Conservation (phyloP, 2,888 invertebrate genomes). For the Onchidella celtica region DNA sequence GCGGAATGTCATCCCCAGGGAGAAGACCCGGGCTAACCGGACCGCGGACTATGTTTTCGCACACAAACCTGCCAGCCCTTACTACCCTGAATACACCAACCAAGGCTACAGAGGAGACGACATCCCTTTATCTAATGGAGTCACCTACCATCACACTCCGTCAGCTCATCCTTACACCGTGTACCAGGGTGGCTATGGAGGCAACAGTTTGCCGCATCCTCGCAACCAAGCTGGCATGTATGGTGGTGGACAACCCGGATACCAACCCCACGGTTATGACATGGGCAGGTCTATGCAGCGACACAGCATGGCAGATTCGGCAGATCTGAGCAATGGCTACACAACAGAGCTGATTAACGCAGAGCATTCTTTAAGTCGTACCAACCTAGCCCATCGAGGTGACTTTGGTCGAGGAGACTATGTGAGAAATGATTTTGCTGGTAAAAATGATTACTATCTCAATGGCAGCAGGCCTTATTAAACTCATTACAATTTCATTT, state of each 20-base stretch:
- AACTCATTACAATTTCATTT: not conserved
- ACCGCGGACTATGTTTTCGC: slow-evolving; percentile 45
- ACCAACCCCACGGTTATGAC: slow-evolving; percentile 32
- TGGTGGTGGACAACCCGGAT: not conserved
- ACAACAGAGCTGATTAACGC: slow-evolving; percentile 41
- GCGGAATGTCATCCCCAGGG: not conserved
- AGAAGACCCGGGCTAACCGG: slow-evolving; percentile 22
- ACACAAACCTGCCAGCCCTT: slow-evolving; percentile 17
- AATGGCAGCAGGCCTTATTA: slow-evolving; percentile 36
- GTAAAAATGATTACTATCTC: slow-evolving; percentile 1
- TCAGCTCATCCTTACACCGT: slow-evolving; percentile 23
- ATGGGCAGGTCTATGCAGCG: not conserved
- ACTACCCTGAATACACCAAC: slow-evolving; percentile 35
- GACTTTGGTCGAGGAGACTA: slow-evolving; percentile 20
- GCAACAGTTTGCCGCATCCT: not conserved
- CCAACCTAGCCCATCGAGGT: not conserved
- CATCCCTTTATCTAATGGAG: slow-evolving; percentile 39
- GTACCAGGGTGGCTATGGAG: slow-evolving; percentile 24
- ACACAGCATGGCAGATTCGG: slow-evolving; percentile 32
- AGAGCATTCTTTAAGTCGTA: slow-evolving; percentile 27
- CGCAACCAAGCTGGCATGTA: not conserved
- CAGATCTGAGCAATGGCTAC: slow-evolving; percentile 50
- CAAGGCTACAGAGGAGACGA: slow-evolving; percentile 31
- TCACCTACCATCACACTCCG: slow-evolving; percentile 34
- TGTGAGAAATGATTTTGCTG: not conserved